phyloP scores from a whole-genome alignment of 2,113 vertebrate genomes.

The Isurus oxyrinchus region DNA sequence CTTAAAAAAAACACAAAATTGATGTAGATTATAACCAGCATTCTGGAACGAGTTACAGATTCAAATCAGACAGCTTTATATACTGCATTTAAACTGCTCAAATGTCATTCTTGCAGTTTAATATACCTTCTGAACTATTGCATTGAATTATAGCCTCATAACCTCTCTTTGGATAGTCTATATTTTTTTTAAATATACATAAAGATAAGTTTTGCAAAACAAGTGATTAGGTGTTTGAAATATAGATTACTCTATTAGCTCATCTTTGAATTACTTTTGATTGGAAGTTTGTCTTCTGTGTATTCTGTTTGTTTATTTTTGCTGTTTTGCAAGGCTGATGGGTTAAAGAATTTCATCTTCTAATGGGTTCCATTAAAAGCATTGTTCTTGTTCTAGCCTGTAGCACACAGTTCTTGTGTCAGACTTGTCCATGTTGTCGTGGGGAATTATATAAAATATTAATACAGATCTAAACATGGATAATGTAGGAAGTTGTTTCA shows the following conservation, averaged over 20 bases:
- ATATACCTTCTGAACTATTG: background rate
- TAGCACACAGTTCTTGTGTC: background rate
- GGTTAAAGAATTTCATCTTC: background rate
- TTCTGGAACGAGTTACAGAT: background rate
- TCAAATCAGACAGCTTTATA: background rate
- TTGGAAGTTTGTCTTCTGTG: background rate
- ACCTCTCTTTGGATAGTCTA: background rate
- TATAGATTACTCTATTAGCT: background rate
- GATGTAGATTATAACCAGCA: background rate
- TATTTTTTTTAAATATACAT: background rate
- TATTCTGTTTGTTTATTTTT: background rate
- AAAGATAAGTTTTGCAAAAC: background rate
- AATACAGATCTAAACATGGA: background rate
- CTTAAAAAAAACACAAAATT: background rate
- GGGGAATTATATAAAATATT: background rate
- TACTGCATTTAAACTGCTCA: background rate
- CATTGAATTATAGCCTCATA: background rate
- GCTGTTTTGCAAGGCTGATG: background rate
- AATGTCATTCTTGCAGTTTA: background rate
- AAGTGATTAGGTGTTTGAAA: background rate
- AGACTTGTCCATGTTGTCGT: background rate
- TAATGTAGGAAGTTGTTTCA: background rate
- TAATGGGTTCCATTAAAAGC: no score
- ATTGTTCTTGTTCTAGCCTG: background rate
- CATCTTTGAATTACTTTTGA: background rate